Base-by-base conservation (phyloP, 2,888 invertebrate species). In the Willowsia nigromaculata region DNA sequence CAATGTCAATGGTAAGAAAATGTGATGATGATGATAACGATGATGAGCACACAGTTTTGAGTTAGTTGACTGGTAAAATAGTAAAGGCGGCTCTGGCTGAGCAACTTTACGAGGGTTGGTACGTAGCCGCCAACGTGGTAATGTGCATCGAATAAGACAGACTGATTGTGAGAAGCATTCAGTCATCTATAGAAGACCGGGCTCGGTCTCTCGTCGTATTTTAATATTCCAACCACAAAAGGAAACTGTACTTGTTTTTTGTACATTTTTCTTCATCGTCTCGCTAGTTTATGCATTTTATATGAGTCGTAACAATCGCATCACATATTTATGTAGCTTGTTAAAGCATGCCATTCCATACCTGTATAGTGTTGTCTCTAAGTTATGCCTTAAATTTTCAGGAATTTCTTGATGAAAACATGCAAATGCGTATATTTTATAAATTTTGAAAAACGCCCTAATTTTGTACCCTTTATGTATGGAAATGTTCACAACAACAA, bases 211-310 rank as follows among this genome's bases (percentile, higher is more conserved):
- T 18, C 68, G 33, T 59, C 30, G 80, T 25, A 80, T 80, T 80
- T 83, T 83, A 83, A 83, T 68, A 83, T 83, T 83, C 81, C 47
- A 68, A 33, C 47, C 83, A 33, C 83, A 83, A 83, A 83, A 83
- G 83, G 83, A 83, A 83, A 83, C 56, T 22, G 56, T 80, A 80
- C 71, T 71, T 71, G 40, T 71, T 71, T n/a, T 62, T 59, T 62
- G 62, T 37, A 68, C 68, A 68, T 37, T n/a, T 37, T 37, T 71
- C 53, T 27, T 47, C 47, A 47, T 40, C 18, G 9, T 56, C 56
- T 56, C n/a, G n/a, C 43, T 43, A 43, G 37, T 65, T 27, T 53
- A 50, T 30, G 76, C 47, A 76, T 76, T 76, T 76, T 53, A 40
- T 68, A 40, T 68, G 37, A 68, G 68, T 25, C 33, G 40, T 43